Evolutionary conservation across 2,113 vertebrate species (phyloP).

Genomic region (Hippocampus zosterae): DNA sequence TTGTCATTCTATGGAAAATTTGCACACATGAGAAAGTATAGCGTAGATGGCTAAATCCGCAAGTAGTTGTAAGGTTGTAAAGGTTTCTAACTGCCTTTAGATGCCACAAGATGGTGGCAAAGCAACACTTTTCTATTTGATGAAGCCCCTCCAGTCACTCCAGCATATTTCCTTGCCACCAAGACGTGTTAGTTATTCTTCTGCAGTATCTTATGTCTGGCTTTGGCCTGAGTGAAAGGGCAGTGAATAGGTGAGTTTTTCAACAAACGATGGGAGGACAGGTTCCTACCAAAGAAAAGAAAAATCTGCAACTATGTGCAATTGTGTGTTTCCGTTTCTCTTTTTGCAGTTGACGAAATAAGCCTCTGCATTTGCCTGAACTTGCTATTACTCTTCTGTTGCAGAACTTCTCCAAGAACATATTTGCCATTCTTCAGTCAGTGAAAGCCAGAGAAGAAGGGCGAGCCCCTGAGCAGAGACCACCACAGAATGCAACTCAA

Average conservation of each 20-base stretch:
- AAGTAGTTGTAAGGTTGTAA: background rate
- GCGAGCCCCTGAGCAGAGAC: slow-evolving; percentile 90
- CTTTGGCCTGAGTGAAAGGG: too few relatives aligned
- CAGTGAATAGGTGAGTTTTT: too few relatives aligned
- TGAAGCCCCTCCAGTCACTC: too few relatives aligned
- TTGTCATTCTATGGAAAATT: background rate
- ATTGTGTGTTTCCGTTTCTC: too few relatives aligned
- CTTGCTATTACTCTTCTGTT: slow-evolving; percentile 31
- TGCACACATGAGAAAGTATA: background rate
- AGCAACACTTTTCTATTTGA: background rate
- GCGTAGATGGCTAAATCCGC: background rate
- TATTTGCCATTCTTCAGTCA: slow-evolving; percentile 97
- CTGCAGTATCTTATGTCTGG: too few relatives aligned
- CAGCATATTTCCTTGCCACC: too few relatives aligned
- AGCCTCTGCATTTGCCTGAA: background rate
- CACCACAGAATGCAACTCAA: slow-evolving; percentile 85
- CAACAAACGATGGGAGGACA: too few relatives aligned
- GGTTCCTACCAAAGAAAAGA: too few relatives aligned
- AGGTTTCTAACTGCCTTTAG: background rate
- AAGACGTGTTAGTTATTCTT: too few relatives aligned
- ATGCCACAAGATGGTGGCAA: background rate
- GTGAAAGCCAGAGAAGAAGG: slow-evolving; percentile 99
- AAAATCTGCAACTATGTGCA: too few relatives aligned
- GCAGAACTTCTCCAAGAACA: slow-evolving; percentile 98
- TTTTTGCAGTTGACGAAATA: background rate